Conservation (phyloP, 2,113 vertebrate species). For the Conger conger region DNA sequence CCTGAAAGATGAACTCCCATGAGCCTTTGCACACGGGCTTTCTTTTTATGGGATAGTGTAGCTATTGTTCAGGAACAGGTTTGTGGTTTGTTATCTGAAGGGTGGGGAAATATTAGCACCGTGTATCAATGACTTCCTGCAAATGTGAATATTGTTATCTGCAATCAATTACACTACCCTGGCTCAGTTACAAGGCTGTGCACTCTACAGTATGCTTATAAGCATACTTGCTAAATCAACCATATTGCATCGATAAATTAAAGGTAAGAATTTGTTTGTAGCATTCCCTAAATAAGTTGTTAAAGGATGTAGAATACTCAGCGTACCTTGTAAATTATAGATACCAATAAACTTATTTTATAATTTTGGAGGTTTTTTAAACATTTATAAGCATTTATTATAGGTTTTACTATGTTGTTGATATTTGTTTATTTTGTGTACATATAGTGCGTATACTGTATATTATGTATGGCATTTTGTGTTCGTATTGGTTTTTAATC, state of each 20-base stretch:
- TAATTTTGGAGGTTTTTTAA: too few relatives aligned
- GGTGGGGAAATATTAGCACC: background rate
- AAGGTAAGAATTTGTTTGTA: background rate
- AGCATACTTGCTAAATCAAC: background rate
- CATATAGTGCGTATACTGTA: too few relatives aligned
- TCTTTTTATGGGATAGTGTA: background rate
- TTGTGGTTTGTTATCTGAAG: background rate
- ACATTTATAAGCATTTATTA: too few relatives aligned
- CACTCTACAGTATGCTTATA: background rate
- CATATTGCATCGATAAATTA: background rate
- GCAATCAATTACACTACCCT: background rate
- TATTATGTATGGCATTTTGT: too few relatives aligned
- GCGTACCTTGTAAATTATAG: too few relatives aligned
- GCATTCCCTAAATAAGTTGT: too few relatives aligned
- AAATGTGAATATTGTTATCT: background rate
- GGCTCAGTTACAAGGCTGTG: background rate
- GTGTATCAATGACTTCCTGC: background rate
- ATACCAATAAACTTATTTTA: too few relatives aligned
- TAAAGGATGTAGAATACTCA: too few relatives aligned
- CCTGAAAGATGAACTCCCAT: background rate
- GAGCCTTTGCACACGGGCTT: background rate
- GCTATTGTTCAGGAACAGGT: background rate
- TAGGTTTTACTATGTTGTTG: too few relatives aligned
- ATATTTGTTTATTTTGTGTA: too few relatives aligned
- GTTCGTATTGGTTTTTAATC: too few relatives aligned